Conservation (phyloP, 2,888 invertebrate species). For the Coenonympha arcania region DNA sequence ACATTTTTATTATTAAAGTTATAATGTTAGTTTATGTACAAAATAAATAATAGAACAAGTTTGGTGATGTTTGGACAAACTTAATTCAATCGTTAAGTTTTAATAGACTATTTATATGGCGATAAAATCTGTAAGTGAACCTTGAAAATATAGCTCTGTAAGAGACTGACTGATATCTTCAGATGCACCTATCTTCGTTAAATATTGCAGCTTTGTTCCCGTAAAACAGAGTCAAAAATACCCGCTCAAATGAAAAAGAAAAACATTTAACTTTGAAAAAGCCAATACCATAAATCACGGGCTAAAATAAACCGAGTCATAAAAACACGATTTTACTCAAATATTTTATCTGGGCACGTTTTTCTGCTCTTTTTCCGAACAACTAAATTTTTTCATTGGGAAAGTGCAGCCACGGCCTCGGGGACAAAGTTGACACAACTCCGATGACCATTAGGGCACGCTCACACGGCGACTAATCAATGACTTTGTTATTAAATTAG, state of each 20-base stretch:
- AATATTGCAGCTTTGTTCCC: too few species aligned
- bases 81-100: too few species aligned
- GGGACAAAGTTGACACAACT: slow-evolving; percentile 22
- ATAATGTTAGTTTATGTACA: too few species aligned
- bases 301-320: slow-evolving; percentile 17
- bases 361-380: slow-evolving; percentile 16
- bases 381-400: slow-evolving; percentile 25
- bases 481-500: too few species aligned
- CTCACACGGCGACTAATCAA: not conserved
- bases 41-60: too few species aligned
- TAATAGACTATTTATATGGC: too few species aligned
- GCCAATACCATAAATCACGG: slow-evolving; percentile 10
- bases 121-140: too few species aligned
- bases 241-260: not conserved
- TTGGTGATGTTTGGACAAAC: too few species aligned
- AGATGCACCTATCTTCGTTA: not conserved
- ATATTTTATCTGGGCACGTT: slow-evolving; percentile 24
- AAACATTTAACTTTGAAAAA: slow-evolving; percentile 5
- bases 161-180: not conserved
- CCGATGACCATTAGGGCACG: slow-evolving; percentile 11
- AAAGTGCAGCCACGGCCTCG: slow-evolving; percentile 23
- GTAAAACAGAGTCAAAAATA: not conserved
- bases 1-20: too few species aligned
- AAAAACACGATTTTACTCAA: slow-evolving; percentile 15
- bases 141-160: too few species aligned